Evolutionary conservation across 2,797 vertebrate genomes (phyloP), one percentile per base, ranked within the genome.

Genomic region (Hipposideros larvatus): DNA sequence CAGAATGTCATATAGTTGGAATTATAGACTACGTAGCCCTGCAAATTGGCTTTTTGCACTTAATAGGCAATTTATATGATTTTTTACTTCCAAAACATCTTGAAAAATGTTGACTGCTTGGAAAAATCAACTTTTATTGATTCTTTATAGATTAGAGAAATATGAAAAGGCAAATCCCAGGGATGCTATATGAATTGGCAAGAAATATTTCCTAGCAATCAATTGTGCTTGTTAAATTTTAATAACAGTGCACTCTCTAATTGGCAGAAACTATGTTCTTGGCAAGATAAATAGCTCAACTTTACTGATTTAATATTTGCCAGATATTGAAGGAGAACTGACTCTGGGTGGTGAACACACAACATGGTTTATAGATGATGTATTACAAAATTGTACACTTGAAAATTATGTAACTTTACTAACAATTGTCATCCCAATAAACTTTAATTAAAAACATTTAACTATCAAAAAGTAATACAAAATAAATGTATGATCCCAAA

Each of bases 231-330:
- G 51, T 71, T 78, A 94, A 65, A 83, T 94, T 95, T 91, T 94
- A 73, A 61, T 90, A 87, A 83, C 83, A 92, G 7, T 77, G 10
- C 7, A 63, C 21, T 7, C 51, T 86, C 48, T 94, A 91, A 90
- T 10, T 91, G 84, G 59, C 63, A 94, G 74, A 84, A 92, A 87
- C 59, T 84, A 82, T 78, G 51, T 91, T 97, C 37, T 94, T 96
- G 87, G 59, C 59, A 94, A 92, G 43, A 91, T 65, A 94, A 96
- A 90, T n/a, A 90, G 46, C 43, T 11, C 59, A 77, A 82, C 22
- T 83, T 95, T 61, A 85, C 55, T 70, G 80, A 24, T 89, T 66
- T 88, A 87, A 80, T 71, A 16, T 82, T 84, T 91, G 5, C 22
- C 79, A 90, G 53, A 57, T 66, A 84, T 11, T 79, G 55, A 43